Base-by-base conservation (phyloP, 2,888 invertebrate species). In the Cynaeus angustus region DNA sequence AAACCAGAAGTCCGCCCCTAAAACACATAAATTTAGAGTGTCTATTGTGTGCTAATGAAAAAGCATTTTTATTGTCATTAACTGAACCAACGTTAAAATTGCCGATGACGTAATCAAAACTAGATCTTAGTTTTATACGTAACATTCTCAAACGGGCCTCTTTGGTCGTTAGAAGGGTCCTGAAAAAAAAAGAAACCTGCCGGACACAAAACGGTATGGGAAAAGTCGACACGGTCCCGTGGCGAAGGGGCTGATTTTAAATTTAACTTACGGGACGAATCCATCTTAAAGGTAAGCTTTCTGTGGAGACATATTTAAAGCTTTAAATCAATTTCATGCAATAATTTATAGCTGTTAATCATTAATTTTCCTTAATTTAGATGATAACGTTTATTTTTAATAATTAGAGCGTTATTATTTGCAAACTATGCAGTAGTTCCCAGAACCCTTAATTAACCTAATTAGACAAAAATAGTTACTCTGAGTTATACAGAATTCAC, bases 31-130 rank as follows among this genome's bases (percentile, higher is more conserved):
- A 66, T 66, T 65, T 66, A 38, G 50, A 58, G 66, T 48, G 50
- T 6, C 38, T 21, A 56, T 45, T 46, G 52, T 50, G 16, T 9
- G 33, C 14, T 59, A 68, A 68, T 68, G 68, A 68, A 68, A 68
- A 62, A 55, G 68, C 68, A 21, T 68, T 68, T 67, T 68, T 62
- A 62, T 71, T 64, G 68, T 64, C 68, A 53, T 71, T 68, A 45
- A 30, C 9, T 53, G 16, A 62, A 67, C 66, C 46, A 53, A 66
- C 71, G 71, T 71, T 71, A 71, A 56, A 61, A 66, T 65, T 53
- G 37, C n/a, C n/a, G 21, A 21, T 21, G 33, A 43, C 58, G 50
- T 21, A 16, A 70, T 70, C 70, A 66, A 66, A 70, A 70, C 70
- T 70, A 70, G 70, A 70, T 66, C 66, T 70, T 38, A 14, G 2